Evolutionary conservation across 1,140 invertebrate species (phyloP).

Genomic region (Cyphomyrmex costatus): DNA sequence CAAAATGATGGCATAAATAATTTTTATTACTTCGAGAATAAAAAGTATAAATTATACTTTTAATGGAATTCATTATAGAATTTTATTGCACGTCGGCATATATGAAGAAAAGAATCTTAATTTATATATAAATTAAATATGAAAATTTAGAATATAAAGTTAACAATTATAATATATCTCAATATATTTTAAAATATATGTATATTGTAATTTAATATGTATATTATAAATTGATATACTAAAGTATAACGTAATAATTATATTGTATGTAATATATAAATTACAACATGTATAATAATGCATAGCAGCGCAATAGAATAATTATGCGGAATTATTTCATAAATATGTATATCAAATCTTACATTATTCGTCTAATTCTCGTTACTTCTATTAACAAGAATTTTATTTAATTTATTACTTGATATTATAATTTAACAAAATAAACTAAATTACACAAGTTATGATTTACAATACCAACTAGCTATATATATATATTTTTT

Average conservation of each 20-base stretch:
- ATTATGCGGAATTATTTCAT: too few relatives aligned
- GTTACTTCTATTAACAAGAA: neutral
- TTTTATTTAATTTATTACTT: neutral
- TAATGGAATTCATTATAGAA: constrained; percentile 15
- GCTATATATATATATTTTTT: neutral
- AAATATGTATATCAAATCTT: too few relatives aligned
- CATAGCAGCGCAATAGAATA: too few relatives aligned
- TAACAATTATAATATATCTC: too few relatives aligned
- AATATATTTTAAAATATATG: too few relatives aligned
- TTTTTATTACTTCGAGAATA: neutral
- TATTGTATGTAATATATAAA: too few relatives aligned
- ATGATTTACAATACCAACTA: neutral
- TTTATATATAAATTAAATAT: neutral
- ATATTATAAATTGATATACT: too few relatives aligned
- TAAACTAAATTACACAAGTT: neutral
- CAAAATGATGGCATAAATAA: constrained; percentile 13
- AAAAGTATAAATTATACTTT: neutral
- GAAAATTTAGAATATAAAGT: neutral
- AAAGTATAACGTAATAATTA: too few relatives aligned
- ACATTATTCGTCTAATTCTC: neutral
- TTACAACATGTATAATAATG: too few relatives aligned
- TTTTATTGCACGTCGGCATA: neutral
- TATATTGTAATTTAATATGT: too few relatives aligned
- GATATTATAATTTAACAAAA: neutral
- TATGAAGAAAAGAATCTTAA: neutral